Conservation (phyloP, 2,113 vertebrate species). For the Sialia sialis region DNA sequence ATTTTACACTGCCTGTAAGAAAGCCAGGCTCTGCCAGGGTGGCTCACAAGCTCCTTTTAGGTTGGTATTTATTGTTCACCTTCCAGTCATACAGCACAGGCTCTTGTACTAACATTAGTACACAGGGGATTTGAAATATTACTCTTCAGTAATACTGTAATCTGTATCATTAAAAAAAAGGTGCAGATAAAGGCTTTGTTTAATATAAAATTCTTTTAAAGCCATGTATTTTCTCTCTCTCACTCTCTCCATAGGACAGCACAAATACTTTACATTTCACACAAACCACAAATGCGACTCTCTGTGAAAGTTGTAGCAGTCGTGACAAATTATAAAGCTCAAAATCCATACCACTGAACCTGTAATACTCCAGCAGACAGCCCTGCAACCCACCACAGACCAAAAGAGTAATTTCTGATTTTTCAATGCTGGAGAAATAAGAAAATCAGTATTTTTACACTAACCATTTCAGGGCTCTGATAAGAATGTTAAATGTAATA, state of each 20-base stretch:
- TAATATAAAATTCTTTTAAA: not conserved
- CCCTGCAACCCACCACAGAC: not conserved
- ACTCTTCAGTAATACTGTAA: not conserved
- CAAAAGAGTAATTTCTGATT: not conserved
- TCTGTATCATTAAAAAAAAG: not conserved
- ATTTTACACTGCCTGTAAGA: not conserved
- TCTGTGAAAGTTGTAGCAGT: not conserved
- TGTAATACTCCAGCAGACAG: not conserved
- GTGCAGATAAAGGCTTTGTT: not conserved
- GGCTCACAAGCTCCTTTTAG: not conserved
- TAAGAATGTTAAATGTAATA: not conserved
- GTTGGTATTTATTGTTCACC: not conserved
- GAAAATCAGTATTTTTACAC: not conserved
- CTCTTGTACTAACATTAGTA: not conserved
- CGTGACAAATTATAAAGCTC: not conserved
- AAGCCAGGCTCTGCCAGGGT: not conserved
- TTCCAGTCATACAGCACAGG: not conserved
- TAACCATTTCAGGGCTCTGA: not conserved
- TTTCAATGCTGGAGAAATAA: not conserved
- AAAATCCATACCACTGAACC: fast-evolving
- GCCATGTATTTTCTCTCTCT: not conserved
- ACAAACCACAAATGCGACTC: not conserved
- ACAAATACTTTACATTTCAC: not conserved
- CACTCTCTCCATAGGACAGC: not conserved
- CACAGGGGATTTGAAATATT: not conserved